Base-by-base conservation (phyloP, 1,140 invertebrate species). In the Pygmarrhopalites habei region DNA sequence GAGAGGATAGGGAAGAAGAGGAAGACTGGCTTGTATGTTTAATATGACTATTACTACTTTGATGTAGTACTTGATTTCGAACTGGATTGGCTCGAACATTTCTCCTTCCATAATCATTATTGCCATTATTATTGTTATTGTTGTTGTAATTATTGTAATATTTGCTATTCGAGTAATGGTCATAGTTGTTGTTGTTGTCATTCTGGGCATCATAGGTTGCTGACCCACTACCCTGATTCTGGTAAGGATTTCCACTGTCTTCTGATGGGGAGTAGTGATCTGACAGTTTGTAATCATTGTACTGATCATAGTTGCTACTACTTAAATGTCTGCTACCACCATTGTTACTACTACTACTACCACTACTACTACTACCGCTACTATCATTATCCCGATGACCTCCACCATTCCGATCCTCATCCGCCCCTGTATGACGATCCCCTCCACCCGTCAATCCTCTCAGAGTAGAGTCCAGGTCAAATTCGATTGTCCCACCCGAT, bases 381-480 rank as follows among this genome's bases (percentile, higher is more conserved):
- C 10, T 49, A 49, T 7, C 26, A n/a, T n/a, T 41, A 10, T n/a
- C 39, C n/a, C n/a, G 10, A 41, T 12, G 39, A n/a, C 39, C 10
- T 41, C 39, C 39, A 41, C n/a, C n/a, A n/a, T n/a, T n/a, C n/a
- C n/a, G n/a, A n/a, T n/a, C n/a, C n/a, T n/a, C n/a, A n/a, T n/a
- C n/a, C n/a, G n/a, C n/a, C n/a, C n/a, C n/a, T n/a, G n/a, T n/a
- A n/a, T n/a, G n/a, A n/a, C n/a, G n/a, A n/a, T n/a, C n/a, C n/a
- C n/a, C n/a, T n/a, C n/a, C n/a, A n/a, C n/a, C n/a, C n/a, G n/a
- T n/a, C n/a, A n/a, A n/a, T n/a, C n/a, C n/a, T 19, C 23, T 49
- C 49, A 26, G 5, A 5, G 25, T 26, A 25, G 44, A 53, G 19
- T 56, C 53, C 14, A 56, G 7, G 14, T 56, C 53, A 56, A 56